phyloP scores from a whole-genome alignment of 2,888 invertebrate genomes.

The Stramonita haemastoma region DNA sequence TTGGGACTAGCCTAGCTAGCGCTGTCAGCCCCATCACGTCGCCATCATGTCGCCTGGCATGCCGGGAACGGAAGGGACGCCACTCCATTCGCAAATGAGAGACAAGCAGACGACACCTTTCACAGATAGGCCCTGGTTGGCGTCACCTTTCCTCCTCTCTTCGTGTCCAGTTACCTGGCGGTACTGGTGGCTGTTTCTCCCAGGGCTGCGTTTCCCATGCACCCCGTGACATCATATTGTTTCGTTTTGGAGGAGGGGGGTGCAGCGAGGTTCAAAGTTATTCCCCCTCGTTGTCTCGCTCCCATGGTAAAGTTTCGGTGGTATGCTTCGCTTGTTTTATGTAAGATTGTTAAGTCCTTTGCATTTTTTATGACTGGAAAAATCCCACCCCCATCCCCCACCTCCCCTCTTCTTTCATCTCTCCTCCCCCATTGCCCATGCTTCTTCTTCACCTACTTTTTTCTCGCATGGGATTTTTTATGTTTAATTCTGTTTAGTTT shows the following conservation, averaged over 20 bases:
- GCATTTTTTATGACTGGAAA: too few species aligned
- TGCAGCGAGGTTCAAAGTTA: too few species aligned
- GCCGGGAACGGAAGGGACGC: neutral
- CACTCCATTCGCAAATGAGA: neutral
- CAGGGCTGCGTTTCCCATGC: neutral
- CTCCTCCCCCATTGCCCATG: neutral
- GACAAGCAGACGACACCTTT: neutral
- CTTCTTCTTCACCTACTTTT: too few species aligned
- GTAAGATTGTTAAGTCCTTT: too few species aligned
- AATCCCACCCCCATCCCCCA: neutral
- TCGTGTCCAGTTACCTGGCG: neutral
- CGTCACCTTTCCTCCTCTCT: neutral
- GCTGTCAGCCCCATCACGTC: too few species aligned
- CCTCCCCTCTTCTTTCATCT: neutral
- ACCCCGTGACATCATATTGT: neutral
- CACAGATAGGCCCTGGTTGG: neutral
- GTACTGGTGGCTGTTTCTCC: neutral
- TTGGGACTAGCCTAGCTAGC: too few species aligned
- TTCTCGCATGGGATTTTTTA: too few species aligned
- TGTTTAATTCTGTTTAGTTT: too few species aligned
- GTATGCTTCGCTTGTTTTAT: too few species aligned
- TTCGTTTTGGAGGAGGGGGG: too few species aligned
- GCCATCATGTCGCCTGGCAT: neutral
- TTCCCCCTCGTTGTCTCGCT: too few species aligned
- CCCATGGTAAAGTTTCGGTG: too few species aligned